Conservation (phyloP, 2,888 invertebrate genomes). For the Thera obeliscata region DNA sequence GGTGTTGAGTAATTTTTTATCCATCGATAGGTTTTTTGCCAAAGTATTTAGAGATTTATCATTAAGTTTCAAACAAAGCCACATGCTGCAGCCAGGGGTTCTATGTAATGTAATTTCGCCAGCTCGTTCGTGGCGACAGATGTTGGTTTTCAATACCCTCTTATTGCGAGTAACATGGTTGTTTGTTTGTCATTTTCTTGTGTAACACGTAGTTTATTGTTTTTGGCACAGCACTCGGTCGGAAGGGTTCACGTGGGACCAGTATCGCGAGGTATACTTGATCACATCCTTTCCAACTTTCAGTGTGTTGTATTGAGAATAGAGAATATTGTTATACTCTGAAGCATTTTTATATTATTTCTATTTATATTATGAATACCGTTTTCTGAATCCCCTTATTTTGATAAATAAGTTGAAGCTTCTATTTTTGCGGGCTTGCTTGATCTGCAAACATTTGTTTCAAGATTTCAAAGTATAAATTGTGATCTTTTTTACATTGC, state of each 20-base stretch:
- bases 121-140: constrained; percentile 48
- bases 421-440: too few species aligned
- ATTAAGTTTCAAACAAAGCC: neutral
- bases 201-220: constrained; percentile 41
- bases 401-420: too few species aligned
- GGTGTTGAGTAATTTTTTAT: too few species aligned
- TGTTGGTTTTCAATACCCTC: constrained; percentile 52
- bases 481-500: too few species aligned
- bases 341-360: neutral
- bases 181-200: constrained; percentile 46
- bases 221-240: constrained; percentile 17
- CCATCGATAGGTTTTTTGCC: too few species aligned
- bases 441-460: too few species aligned
- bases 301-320: neutral
- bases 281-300: neutral
- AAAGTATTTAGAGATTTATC: too few species aligned
- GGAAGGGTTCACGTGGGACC: constrained; percentile 18
- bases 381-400: too few species aligned
- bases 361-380: too few species aligned
- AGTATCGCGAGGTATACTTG: constrained; percentile 12
- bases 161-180: constrained; percentile 32
- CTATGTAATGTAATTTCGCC: constrained; percentile 36
- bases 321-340: neutral
- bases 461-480: too few species aligned
- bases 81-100: constrained; percentile 8